Base-by-base conservation (phyloP, 2,888 invertebrate genomes). In the Coremacera marginata region DNA sequence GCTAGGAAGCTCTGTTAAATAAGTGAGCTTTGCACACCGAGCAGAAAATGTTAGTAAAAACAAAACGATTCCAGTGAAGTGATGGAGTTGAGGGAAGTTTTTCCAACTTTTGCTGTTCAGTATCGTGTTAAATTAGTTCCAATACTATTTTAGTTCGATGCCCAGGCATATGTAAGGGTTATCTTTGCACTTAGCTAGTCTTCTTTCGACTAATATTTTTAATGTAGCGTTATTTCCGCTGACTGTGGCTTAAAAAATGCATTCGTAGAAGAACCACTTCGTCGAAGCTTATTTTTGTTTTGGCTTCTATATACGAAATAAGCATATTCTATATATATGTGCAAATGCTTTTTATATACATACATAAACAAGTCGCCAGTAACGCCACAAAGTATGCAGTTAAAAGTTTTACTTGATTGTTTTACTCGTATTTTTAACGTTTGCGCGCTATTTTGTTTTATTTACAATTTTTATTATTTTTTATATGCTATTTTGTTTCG, bases 401-500 rank as follows among this genome's bases (percentile, higher is more conserved):
- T 57, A 71, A 71, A 71, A 71, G 71, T 60, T 71, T 60, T 37
- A 19, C 71, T 60, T 25, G 57, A 70, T 55, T 70, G 31, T 67
- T 67, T 67, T 44, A 44, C 44, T 44, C 14, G 44, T 44, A 37
- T 44, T 44, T 44, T 37, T 3, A 51, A 51, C 25, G 25, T 22
- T 44, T 71, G 44, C 25, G 70, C 71, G 71, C 71, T 31, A 34
- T 71, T 34, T 37, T 37, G 34, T 51, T 67, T 22, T 22, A 19
- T 67, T 67, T 67, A 22, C 19, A 37, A 22, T 44, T 31, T n/a
- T 67, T 44, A 44, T 65, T 44, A 19, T 37, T 31, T n/a, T 70
- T 14, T 4, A 55, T 31, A 57, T 71, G 55, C 14, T 37, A 55
- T 57, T 71, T 34, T 51, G 14, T 51, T 27, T 9, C 16, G n/a